phyloP scores from a whole-genome alignment of 2,113 vertebrate genomes.

The Boulengeromyrus knoepffleri region DNA sequence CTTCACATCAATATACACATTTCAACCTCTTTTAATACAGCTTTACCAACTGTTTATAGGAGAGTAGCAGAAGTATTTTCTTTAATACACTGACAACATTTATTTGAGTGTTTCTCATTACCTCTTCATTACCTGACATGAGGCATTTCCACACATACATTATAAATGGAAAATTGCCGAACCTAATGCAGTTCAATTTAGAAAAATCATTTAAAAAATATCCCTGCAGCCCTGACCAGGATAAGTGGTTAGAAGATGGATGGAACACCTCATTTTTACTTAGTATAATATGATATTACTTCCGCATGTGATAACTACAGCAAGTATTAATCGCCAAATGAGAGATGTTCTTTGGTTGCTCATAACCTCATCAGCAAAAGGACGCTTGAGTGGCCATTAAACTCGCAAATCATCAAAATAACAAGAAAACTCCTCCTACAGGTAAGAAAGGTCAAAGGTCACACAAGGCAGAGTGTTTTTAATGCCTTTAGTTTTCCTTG shows the following conservation, averaged over 20 bases:
- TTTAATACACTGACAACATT: constrained; percentile 1
- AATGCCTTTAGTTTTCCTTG: not conserved
- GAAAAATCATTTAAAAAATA: constrained; percentile 6
- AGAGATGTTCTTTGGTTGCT: not conserved
- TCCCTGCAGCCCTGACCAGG: not conserved
- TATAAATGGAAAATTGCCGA: not conserved
- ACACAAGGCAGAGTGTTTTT: not conserved
- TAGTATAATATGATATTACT: not conserved
- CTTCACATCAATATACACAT: not conserved
- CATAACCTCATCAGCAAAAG: not conserved
- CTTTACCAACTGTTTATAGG: not conserved
- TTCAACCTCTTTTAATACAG: not conserved
- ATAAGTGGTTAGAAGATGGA: not conserved
- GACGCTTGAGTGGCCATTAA: not conserved
- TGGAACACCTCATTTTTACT: not conserved
- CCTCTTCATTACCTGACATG: constrained; percentile 8
- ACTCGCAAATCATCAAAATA: not conserved
- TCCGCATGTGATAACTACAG: not conserved
- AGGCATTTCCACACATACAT: not conserved
- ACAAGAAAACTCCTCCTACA: not conserved
- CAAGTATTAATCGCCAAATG: not conserved
- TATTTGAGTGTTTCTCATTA: not conserved
- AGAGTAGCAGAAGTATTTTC: not conserved
- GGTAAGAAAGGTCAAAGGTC: not conserved
- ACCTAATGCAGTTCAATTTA: not conserved